phyloP scores from a whole-genome alignment of 2,113 vertebrate species.

The Alosa alosa region DNA sequence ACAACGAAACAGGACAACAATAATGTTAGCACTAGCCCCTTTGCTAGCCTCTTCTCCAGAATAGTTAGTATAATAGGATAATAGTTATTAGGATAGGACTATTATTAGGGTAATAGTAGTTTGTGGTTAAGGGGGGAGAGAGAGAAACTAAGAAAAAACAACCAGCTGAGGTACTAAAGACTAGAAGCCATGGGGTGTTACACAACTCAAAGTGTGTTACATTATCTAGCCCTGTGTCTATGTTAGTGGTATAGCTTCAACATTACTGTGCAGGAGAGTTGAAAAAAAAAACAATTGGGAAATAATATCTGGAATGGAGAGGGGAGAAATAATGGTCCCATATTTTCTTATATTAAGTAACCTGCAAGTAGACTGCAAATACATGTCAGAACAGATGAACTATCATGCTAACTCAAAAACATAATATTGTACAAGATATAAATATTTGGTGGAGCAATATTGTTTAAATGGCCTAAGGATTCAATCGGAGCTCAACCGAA shows the following conservation, averaged over 20 bases:
- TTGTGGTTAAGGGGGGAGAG: background rate
- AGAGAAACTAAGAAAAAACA: background rate
- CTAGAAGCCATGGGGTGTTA: background rate
- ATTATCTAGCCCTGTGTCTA: background rate
- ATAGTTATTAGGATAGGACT: background rate
- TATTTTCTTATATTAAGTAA: conserved; percentile 34
- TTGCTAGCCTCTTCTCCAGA: background rate
- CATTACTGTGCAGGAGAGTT: conserved; percentile 24
- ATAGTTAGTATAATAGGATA: background rate
- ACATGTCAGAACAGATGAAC: conserved; percentile 22
- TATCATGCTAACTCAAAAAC: background rate
- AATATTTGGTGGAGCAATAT: background rate
- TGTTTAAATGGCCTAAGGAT: background rate
- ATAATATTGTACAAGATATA: background rate
- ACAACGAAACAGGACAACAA: background rate
- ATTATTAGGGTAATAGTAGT: background rate
- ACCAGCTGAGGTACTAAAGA: background rate
- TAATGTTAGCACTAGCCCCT: background rate
- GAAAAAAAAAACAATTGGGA: conserved; percentile 4
- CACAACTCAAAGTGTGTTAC: background rate
- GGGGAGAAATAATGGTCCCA: background rate
- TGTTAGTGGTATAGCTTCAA: conserved; percentile 24
- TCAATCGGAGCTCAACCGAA: background rate
- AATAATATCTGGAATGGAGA: background rate
- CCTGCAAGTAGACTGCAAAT: conserved; percentile 39